A percentile compares a stretch with the other conserved stretches of the same genome.
phyloP scores from a whole-genome alignment of 2,888 invertebrate genomes.

The Galeruca laticollis region DNA sequence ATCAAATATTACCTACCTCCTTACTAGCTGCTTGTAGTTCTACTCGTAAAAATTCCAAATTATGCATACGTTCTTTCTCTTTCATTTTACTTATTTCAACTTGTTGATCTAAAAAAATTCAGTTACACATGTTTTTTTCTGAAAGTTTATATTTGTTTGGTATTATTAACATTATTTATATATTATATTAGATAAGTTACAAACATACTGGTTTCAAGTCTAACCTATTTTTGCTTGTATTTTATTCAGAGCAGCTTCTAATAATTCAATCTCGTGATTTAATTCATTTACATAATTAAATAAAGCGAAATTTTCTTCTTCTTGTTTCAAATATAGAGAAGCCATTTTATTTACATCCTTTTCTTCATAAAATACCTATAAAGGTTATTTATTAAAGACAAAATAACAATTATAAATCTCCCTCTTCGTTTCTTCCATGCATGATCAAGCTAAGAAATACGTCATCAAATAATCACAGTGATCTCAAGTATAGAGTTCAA shows the following conservation, averaged over 20 bases:
- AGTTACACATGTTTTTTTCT: too few relatives aligned
- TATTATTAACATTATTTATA: neutral
- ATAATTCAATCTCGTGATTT: constrained; percentile 82
- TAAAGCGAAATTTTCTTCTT: constrained; percentile 91
- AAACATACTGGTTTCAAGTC: neutral
- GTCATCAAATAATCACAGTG: too few relatives aligned
- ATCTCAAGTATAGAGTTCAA: too few relatives aligned
- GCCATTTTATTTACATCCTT: constrained; percentile 77
- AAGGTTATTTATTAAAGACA: constrained; percentile 21
- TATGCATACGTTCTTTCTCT: constrained; percentile 72
- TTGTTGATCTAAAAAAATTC: constrained; percentile 70
- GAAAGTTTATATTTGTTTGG: too few relatives aligned
- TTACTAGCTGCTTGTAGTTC: constrained; percentile 69
- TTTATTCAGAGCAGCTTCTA: constrained; percentile 76
- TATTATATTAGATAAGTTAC: too few relatives aligned
- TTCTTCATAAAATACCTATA: constrained; percentile 69
- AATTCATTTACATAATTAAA: constrained; percentile 93
- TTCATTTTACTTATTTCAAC: constrained; percentile 72
- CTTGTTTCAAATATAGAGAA: constrained; percentile 82
- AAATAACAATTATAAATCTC: too few relatives aligned
- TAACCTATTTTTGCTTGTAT: constrained; percentile 74
- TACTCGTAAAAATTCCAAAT: constrained; percentile 69
- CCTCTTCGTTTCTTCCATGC: too few relatives aligned
- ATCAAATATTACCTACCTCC: constrained; percentile 58
- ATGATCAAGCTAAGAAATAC: too few relatives aligned